These are phyloP conservation scores for Amphibalanus amphitrite DNA, from an alignment of 1,140 invertebrate genomes.

Conservation along the genomic window DNA sequence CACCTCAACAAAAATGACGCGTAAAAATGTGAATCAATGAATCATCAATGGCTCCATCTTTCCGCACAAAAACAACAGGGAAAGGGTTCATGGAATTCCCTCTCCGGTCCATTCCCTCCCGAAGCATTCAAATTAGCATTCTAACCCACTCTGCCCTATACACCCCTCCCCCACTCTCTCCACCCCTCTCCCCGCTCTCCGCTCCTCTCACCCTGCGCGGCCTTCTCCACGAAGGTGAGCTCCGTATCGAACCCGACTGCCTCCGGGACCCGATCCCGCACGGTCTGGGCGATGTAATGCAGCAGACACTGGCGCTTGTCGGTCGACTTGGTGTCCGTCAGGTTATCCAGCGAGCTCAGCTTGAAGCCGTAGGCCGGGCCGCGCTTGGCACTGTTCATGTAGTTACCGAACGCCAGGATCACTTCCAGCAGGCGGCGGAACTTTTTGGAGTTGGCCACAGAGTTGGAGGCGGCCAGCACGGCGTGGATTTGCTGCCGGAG, in stretches of 20 bases:
- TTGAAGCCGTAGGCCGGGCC: slow-evolving; percentile 98
- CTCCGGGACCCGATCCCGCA: slow-evolving; percentile 72
- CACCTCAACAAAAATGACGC: too few species aligned
- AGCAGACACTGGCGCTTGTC: slow-evolving; percentile 81
- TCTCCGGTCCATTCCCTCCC: too few species aligned
- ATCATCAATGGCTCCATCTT: too few species aligned
- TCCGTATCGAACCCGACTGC: slow-evolving; percentile 78
- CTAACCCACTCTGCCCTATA: too few species aligned
- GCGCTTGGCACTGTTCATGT: slow-evolving; percentile 88
- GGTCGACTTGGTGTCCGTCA: slow-evolving; percentile 83
- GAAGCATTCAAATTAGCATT: too few species aligned
- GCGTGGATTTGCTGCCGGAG: slow-evolving; percentile 70
- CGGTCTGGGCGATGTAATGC: slow-evolving; percentile 84
- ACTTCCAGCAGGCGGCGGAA: slow-evolving; percentile 76
- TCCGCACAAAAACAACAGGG: too few species aligned
- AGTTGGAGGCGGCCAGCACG: slow-evolving; percentile 77
- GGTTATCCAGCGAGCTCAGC: slow-evolving; percentile 81
- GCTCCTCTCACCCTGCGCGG: slow-evolving; percentile 51
- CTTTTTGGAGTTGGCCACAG: slow-evolving; percentile 77
- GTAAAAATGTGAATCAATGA: too few species aligned
- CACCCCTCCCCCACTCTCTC: too few species aligned
- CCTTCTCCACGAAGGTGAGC: slow-evolving; percentile 87
- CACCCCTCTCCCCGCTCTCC: slow-evolving; percentile 19
- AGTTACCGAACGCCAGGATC: slow-evolving; percentile 96
- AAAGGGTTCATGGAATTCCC: too few species aligned